These are phyloP conservation scores for Malthinus flaveolus DNA, from an alignment of 2,888 invertebrate species.

Conservation along the genomic window DNA sequence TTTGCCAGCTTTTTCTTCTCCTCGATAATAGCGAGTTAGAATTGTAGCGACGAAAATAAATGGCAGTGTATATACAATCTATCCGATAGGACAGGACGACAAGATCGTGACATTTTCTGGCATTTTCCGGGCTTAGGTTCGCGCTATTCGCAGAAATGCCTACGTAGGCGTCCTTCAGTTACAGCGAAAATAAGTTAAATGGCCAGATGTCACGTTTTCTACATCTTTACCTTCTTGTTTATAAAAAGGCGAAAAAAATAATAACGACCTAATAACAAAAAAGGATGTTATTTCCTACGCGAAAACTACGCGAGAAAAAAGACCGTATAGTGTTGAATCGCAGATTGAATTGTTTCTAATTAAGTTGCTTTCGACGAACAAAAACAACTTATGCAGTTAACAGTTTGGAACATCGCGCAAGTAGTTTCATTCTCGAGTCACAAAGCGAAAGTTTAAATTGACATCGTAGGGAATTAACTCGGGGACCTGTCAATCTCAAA, in stretches of 20 bases:
- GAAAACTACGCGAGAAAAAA: no score
- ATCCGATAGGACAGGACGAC: conserved; percentile 21
- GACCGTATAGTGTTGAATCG: no score
- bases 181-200: conserved; percentile 11
- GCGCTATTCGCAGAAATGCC: conserved; percentile 15
- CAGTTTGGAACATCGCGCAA: no score
- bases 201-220: conserved; percentile 4
- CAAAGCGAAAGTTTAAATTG: no score
- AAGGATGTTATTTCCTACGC: no score
- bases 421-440: no score
- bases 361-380: no score
- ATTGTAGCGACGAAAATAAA: conserved; percentile 14
- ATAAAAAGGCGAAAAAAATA: not conserved
- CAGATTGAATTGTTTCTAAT: no score
- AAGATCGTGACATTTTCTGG: conserved; percentile 19
- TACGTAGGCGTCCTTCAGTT: conserved; percentile 15
- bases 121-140: conserved; percentile 18
- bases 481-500: no score
- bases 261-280: no score
- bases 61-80: conserved; percentile 9
- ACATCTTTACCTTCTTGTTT: conserved; percentile 2
- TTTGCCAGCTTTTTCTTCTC: not conserved
- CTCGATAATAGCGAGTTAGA: conserved; percentile 7
- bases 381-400: no score
- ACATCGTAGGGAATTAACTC: no score